Conservation (phyloP, 2,888 invertebrate genomes). For the Meiosimyza decipiens region DNA sequence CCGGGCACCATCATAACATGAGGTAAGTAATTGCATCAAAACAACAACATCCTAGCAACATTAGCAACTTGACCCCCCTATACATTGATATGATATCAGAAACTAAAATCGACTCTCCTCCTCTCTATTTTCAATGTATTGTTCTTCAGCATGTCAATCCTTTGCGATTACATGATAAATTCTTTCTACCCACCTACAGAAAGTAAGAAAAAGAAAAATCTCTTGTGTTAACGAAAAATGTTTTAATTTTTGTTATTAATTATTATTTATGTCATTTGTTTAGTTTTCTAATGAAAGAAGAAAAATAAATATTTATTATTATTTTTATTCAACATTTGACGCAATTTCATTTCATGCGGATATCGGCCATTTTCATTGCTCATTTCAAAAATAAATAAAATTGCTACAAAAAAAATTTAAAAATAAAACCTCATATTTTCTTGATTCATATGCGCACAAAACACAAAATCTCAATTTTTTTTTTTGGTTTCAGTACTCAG, state of each 20-base stretch:
- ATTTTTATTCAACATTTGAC: conserved; percentile 17
- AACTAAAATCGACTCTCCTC: not conserved
- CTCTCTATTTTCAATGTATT: not conserved
- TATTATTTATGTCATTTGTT: conserved; percentile 30
- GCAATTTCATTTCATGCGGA: conserved; percentile 51
- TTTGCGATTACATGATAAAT: conserved; percentile 2
- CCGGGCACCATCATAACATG: conserved; percentile 79
- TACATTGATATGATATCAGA: not conserved
- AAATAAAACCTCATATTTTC: conserved; percentile 9
- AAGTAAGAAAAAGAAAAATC: conserved; percentile 32
- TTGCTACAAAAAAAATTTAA: not conserved
- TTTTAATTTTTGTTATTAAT: conserved; percentile 61
- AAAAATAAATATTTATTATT: conserved; percentile 23
- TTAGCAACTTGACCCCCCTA: not conserved
- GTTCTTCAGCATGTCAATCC: conserved; percentile 22
- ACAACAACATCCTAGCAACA: not conserved
- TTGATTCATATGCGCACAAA: conserved; percentile 36
- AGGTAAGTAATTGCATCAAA: conserved; percentile 70
- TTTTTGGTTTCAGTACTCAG: conserved; percentile 18
- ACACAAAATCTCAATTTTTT: conserved; percentile 38
- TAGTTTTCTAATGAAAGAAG: conserved; percentile 24
- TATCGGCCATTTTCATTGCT: conserved; percentile 50
- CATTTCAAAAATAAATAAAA: conserved; percentile 8
- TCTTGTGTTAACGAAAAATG: conserved; percentile 65
- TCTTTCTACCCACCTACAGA: not conserved